Conservation (phyloP, 2,888 invertebrate genomes). For the Mythimna ferrago region DNA sequence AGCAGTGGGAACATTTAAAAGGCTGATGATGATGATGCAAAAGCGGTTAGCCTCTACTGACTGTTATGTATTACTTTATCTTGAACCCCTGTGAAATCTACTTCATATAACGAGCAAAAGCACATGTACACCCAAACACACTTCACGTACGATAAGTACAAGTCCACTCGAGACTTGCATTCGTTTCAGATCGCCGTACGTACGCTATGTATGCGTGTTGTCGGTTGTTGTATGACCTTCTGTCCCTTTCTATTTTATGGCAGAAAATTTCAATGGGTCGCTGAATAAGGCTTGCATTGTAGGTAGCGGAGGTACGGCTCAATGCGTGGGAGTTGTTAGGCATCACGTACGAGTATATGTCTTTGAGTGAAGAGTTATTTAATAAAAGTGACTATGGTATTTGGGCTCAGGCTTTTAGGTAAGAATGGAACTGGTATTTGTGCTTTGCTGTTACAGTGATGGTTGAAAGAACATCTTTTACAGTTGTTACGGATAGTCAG, state of each 20-base stretch:
- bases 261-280: not conserved
- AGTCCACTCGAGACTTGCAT: not conserved
- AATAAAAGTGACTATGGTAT: slow-evolving; percentile 8
- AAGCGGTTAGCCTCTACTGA: no score
- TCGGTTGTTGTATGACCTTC: no score
- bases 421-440: not conserved
- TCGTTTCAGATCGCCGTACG: not conserved
- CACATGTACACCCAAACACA: no score
- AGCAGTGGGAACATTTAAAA: no score
- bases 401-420: not conserved
- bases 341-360: slow-evolving; percentile 19
- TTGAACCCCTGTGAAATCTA: no score
- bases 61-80: no score
- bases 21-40: no score
- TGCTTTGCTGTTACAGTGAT: not conserved
- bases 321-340: slow-evolving; percentile 20
- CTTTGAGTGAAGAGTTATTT: slow-evolving; percentile 2
- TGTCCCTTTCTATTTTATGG: not conserved
- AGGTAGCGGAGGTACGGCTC: not conserved
- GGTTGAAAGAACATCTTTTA: no score
- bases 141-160: not conserved
- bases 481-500: no score
- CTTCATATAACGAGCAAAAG: no score
- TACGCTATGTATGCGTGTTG: no score
- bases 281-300: slow-evolving; percentile 20